Evolutionary conservation across 2,113 vertebrate genomes (phyloP), one percentile per base, ranked within the genome.

Genomic region (Danionella cerebrum): DNA sequence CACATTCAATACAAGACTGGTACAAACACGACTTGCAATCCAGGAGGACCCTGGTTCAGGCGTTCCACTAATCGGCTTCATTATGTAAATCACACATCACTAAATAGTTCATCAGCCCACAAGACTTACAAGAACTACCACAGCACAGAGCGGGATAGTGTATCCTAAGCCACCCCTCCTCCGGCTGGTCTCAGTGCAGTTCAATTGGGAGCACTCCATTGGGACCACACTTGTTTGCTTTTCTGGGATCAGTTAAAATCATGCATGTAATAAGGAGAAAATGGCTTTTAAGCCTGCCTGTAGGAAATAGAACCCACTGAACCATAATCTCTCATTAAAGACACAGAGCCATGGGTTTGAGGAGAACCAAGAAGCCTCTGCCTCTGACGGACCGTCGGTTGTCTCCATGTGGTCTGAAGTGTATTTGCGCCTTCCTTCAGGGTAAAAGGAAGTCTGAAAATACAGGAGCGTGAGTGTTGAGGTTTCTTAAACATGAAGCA

Each of bases 261-360:
- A 87, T 85, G 85, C 89, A 87, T 89, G 90, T 87, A 90, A 91
- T 90, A 87, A 89, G 89, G 87, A 90, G 88, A 88, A 87, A 91
- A 90, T 89, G 84, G 83, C 89, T 92, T 93, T 91, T 85, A 91
- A 91, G 87, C 88, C 83, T 84, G 89, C 85, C 89, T 80, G 82
- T 88, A 90, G 90, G 89, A 92, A 91, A 88, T 88, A 83, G 85
- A 82, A 86, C 84, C 86, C 89, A 85, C 87, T 88, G 90, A 90
- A 85, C 84, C 85, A 89, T 87, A 89, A 90, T 89, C 89, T 86
- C 85, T 92, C 91, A 91, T 92, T 93, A 91, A 91, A 91, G n/a
- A n/a, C 85, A 86, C 90, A 88, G 79, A 79, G 65, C 36, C 10
- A 39, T 22, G 33, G 41, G 27, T 18, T 63, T 33, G 29, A 53